Conservation (phyloP, 2,888 invertebrate species). For the Cheilosia impressa region DNA sequence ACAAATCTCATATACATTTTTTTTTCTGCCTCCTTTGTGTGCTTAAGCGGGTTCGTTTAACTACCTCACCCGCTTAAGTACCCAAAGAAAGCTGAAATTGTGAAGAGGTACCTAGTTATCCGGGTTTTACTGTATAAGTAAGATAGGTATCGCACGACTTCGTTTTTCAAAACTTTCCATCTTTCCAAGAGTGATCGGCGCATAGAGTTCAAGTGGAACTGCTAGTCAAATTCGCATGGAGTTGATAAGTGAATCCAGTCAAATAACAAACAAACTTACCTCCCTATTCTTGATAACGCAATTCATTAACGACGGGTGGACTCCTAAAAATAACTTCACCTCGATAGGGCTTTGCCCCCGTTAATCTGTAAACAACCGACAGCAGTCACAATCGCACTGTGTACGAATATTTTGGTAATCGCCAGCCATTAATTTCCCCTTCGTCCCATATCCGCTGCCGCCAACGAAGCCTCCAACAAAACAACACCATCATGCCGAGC, state of each 20-base stretch:
- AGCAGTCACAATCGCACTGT: constrained; percentile 9
- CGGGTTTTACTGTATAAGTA: no score
- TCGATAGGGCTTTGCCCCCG: constrained; percentile 41
- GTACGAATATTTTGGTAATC: constrained; percentile 64
- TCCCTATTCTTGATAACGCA: constrained; percentile 26
- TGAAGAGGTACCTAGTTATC: no score
- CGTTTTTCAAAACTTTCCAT: no score
- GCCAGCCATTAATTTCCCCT: constrained; percentile 21
- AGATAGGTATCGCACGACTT: no score
- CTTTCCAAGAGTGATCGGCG: no score
- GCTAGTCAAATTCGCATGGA: no score
- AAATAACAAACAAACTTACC: constrained; percentile 9
- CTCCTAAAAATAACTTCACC: constrained; percentile 40
- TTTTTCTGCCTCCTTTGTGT: no score
- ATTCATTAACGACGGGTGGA: not conserved
- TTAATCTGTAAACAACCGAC: constrained; percentile 8
- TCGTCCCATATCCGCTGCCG: not conserved
- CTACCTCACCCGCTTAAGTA: no score
- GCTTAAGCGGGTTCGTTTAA: no score
- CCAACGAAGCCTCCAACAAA: not conserved
- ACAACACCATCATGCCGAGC: not conserved
- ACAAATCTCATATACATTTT: no score
- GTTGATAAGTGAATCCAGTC: not conserved
- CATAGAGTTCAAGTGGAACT: no score
- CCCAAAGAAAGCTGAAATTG: no score